A percentile compares a stretch with the other conserved stretches of the same genome.
Conservation (phyloP, 2,797 vertebrate genomes). For the Melanotaenia maccullochi region DNA sequence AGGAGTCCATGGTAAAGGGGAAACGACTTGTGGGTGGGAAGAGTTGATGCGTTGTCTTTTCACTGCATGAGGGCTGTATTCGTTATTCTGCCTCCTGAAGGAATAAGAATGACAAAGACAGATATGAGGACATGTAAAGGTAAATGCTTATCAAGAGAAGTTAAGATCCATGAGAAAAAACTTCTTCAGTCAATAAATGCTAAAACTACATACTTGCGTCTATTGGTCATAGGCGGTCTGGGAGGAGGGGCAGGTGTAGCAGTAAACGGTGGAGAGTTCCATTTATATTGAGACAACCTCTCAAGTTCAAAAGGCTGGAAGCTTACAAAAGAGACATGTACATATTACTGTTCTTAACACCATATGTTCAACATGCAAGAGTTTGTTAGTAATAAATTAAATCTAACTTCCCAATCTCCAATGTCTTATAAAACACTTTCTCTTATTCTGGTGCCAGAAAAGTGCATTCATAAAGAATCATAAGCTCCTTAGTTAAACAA, state of each 20-base stretch:
- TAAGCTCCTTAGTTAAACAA: too few species aligned
- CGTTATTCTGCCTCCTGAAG: constrained; percentile 85
- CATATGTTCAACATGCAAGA: background rate
- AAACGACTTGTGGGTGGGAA: constrained; percentile 43
- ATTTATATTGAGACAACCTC: constrained; percentile 52
- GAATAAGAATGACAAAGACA: constrained; percentile 12
- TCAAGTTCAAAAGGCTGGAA: constrained; percentile 12
- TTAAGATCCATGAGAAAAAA: background rate
- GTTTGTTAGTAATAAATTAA: background rate
- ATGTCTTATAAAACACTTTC: background rate
- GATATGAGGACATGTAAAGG: background rate
- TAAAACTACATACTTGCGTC: constrained; percentile 68
- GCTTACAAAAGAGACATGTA: constrained; percentile 46
- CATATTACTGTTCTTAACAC: background rate
- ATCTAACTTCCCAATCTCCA: background rate
- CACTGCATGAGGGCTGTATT: constrained; percentile 66
- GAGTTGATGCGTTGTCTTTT: constrained; percentile 87
- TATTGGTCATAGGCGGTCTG: constrained; percentile 14
- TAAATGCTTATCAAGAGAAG: background rate
- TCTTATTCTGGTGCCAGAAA: background rate
- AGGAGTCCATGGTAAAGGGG: constrained; percentile 13
- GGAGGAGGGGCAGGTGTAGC: constrained; percentile 20
- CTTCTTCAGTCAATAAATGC: background rate
- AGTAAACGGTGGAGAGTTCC: constrained; percentile 41
- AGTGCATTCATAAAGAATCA: background rate